A percentile compares a stretch with the other conserved stretches of the same genome.
Evolutionary conservation across 1,140 invertebrate species (phyloP).

Genomic region (Atopsyche davidsoni): DNA sequence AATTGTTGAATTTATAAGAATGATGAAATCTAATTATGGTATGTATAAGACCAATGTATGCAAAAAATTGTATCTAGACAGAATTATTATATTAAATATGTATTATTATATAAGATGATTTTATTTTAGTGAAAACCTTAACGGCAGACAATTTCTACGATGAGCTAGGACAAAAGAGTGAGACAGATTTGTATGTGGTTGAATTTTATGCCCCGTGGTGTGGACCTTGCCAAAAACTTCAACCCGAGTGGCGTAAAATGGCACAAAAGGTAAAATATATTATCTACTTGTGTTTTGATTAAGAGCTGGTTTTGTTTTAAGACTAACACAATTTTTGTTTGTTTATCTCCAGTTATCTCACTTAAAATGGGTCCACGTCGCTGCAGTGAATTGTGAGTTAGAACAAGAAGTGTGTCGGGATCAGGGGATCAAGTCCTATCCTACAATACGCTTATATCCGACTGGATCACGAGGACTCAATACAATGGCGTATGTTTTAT

Average conservation of each 20-base stretch:
- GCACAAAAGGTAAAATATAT: constrained; percentile 49
- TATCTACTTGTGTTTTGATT: constrained; percentile 2
- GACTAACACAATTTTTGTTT: too few relatives aligned
- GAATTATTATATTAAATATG: constrained; percentile 12
- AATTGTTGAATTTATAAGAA: constrained; percentile 65
- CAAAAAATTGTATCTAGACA: background rate
- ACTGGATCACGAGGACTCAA: constrained; percentile 44
- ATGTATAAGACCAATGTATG: too few relatives aligned
- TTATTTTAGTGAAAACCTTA: constrained; percentile 52
- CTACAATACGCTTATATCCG: constrained; percentile 65
- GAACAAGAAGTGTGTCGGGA: constrained; percentile 52
- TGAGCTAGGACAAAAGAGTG: constrained; percentile 45
- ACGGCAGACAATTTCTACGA: constrained; percentile 51
- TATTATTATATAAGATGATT: constrained; percentile 16
- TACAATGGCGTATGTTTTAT: constrained; percentile 45
- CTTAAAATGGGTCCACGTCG: constrained; percentile 55
- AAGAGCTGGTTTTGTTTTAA: too few relatives aligned
- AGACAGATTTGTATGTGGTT: constrained; percentile 62
- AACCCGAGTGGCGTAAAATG: constrained; percentile 64
- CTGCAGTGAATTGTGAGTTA: constrained; percentile 61
- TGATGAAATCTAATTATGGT: constrained; percentile 35
- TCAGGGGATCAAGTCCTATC: constrained; percentile 61
- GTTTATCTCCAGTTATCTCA: constrained; percentile 55
- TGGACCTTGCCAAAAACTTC: constrained; percentile 69
- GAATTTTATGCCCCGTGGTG: constrained; percentile 78